Evolutionary conservation across 2,888 invertebrate species (phyloP), one percentile per base, ranked within the genome.

Genomic region (Nowickia ferox): DNA sequence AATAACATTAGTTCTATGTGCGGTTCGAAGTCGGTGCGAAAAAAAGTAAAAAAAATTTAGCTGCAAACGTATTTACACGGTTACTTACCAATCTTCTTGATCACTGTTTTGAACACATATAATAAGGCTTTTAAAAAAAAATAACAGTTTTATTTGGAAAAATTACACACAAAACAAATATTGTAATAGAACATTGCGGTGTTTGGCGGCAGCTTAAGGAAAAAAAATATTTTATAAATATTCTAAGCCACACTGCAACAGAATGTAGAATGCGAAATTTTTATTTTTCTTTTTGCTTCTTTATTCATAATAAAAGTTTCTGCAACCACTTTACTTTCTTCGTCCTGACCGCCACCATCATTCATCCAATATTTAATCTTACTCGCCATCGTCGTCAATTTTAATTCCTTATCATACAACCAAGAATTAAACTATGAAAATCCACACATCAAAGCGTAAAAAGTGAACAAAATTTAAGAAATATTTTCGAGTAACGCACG

Each of bases 401-500:
- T 17, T n/a, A 66, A 66, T 51, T 30, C 48, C 10, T 66, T n/a
- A 30, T 66, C 48, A 48, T 48, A 17, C 68, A 51, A 17, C 38
- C 40, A 68, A 68, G 15, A 51, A 68, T 51, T 17, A 68, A 68
- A 68, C 68, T 40, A 30, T 51, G 51, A 44, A 57, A 42, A 42
- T 42, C 22, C 69, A 55, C 15, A n/a, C 22, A 59, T 1, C 17
- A 72, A 48, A 38, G 22, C 11, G 13, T 13, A 40, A 48, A 51
- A n/a, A 22, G 51, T 69, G 69, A 22, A 69, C 22, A 61, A 51
- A 68, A 77, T 77, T 66, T 59, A 19, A 65, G 42, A 77, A 77
- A 66, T 66, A 66, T 51, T 78, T 59, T 55, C n/a, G 6, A 51
- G 8, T 8, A 48, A 55, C 38, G 46, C 48, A 38, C 3, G 5